Evolutionary conservation across 2,797 vertebrate genomes (phyloP).

Genomic region (Lateolabrax maculatus): DNA sequence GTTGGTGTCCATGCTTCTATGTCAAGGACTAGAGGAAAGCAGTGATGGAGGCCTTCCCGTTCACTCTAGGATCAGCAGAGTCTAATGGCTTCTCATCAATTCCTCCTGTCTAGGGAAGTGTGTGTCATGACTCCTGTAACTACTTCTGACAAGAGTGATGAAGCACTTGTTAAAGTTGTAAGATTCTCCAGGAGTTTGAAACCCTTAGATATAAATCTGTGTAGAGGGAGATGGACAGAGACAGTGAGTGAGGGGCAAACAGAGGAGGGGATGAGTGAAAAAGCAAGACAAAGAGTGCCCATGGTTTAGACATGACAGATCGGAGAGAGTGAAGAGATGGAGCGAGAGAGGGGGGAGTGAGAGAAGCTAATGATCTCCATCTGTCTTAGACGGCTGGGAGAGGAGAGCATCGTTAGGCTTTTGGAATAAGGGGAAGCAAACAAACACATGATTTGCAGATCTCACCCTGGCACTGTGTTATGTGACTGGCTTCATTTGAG

Average conservation of each 20-base stretch:
- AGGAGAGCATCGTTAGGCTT: conserved; percentile 71
- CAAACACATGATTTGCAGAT: conserved; percentile 73
- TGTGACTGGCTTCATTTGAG: conserved; percentile 66
- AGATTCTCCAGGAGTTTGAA: conserved; percentile 74
- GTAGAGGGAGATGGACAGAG: conserved; percentile 65
- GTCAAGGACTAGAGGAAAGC: conserved; percentile 41
- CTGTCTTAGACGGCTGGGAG: conserved; percentile 74
- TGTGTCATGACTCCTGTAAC: conserved; percentile 82
- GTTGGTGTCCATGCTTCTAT: conserved; percentile 4
- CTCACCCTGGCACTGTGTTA: conserved; percentile 56
- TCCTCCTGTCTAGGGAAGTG: conserved; percentile 75
- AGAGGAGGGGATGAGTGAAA: conserved; percentile 48
- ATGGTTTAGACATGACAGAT: conserved; percentile 69
- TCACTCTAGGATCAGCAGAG: conserved; percentile 68
- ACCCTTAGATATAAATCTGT: conserved; percentile 79
- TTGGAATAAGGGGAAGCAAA: conserved; percentile 72
- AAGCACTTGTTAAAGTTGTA: conserved; percentile 82
- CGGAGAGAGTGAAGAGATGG: conserved; percentile 12
- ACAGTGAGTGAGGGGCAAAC: conserved; percentile 56
- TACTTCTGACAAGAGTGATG: conserved; percentile 82
- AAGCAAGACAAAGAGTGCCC: conserved; percentile 54
- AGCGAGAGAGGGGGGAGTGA: conserved; percentile 32
- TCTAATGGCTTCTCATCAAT: conserved; percentile 80
- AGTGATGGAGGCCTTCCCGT: conserved; percentile 53
- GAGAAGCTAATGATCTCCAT: conserved; percentile 80